These are phyloP conservation scores for Pammene aurita DNA, from an alignment of 2,888 invertebrate genomes.

Conservation along the genomic window DNA sequence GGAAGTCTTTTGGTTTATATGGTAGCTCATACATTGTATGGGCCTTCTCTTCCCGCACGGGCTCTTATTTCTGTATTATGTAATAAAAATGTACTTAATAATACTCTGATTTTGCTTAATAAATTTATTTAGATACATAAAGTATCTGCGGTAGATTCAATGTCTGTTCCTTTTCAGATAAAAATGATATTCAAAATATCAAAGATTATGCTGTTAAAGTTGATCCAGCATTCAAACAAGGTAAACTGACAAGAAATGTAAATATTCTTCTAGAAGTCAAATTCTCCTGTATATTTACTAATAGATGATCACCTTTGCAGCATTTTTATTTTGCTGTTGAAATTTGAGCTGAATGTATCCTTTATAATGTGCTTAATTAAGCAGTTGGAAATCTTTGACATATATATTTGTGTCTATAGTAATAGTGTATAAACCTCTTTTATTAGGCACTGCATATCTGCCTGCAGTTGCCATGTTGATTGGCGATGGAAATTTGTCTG, in stretches of 20 bases:
- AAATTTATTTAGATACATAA: no score
- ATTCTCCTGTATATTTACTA: background rate
- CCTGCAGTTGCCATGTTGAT: no score
- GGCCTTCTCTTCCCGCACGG: no score
- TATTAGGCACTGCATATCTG: no score
- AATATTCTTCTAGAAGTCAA: background rate
- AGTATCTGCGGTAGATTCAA: no score
- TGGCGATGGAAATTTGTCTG: no score
- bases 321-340: slow-evolving; percentile 4
- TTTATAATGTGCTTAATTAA: slow-evolving; percentile 41
- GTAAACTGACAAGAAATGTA: slow-evolving; percentile 50
- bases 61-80: no score
- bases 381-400: background rate
- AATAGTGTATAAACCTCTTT: no score
- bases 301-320: slow-evolving; percentile 24
- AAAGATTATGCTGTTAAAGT: slow-evolving; percentile 57
- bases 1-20: no score
- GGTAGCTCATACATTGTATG: no score
- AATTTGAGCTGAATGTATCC: slow-evolving; percentile 48
- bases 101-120: no score
- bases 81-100: no score
- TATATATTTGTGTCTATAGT: background rate
- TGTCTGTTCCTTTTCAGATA: slow-evolving; percentile 53
- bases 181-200: slow-evolving; percentile 60
- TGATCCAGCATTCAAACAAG: slow-evolving; percentile 64